Conservation (phyloP, 1,140 invertebrate species). For the Drosophila bocki region DNA sequence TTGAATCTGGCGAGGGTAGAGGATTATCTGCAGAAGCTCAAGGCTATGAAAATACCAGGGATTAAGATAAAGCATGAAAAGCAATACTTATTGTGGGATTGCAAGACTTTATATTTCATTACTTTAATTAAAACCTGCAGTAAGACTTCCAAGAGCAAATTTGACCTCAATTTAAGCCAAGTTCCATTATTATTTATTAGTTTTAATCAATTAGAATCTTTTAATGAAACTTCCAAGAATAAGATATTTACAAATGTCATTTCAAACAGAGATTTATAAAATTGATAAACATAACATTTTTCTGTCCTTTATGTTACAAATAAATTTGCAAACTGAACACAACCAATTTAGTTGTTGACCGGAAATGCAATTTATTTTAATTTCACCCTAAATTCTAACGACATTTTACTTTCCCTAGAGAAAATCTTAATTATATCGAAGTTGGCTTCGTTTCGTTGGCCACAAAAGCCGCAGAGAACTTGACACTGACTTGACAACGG, state of each 20-base stretch:
- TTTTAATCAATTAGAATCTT: neutral
- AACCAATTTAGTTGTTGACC: neutral
- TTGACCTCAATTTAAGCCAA: neutral
- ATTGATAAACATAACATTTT: neutral
- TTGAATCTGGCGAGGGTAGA: conserved; percentile 31
- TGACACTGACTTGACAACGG: conserved; percentile 18
- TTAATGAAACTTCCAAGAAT: neutral
- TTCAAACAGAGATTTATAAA: neutral
- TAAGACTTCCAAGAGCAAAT: neutral
- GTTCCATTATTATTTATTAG: neutral
- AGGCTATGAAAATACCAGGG: neutral
- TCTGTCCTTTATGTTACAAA: neutral
- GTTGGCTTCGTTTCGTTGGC: conserved; percentile 25
- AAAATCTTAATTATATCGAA: conserved; percentile 26
- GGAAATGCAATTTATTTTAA: conserved; percentile 5
- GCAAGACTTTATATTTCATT: conserved; percentile 3
- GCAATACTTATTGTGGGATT: neutral
- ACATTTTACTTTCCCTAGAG: neutral
- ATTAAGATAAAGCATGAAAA: neutral
- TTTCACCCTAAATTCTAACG: neutral
- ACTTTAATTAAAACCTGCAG: neutral
- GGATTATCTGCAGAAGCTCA: conserved; percentile 21
- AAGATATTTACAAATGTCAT: neutral
- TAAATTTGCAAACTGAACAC: neutral
- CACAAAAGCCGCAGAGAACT: conserved; percentile 39